A percentile compares a stretch with the other conserved stretches of the same genome.
These are phyloP conservation scores for Stenodera caucasica DNA, from an alignment of 2,888 invertebrate genomes.

Conservation along the genomic window DNA sequence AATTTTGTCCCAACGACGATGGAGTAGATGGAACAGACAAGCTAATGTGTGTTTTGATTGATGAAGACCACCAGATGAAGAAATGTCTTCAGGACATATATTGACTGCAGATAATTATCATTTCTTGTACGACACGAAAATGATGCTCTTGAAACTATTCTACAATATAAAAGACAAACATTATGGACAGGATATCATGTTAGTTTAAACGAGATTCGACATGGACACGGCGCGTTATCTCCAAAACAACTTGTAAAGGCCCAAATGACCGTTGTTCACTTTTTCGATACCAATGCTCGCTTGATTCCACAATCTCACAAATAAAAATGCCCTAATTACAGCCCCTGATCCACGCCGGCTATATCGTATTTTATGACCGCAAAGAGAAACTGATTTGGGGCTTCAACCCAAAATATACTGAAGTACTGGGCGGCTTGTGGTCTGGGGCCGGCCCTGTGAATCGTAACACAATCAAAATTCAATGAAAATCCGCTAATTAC, in stretches of 20 bases:
- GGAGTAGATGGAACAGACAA: slow-evolving; percentile 41
- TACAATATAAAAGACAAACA: too few species aligned
- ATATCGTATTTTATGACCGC: too few species aligned
- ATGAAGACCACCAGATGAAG: slow-evolving; percentile 56
- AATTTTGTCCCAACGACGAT: slow-evolving; percentile 42
- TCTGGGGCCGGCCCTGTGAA: too few species aligned
- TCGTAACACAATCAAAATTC: too few species aligned
- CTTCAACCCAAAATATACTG: too few species aligned
- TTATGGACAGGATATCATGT: slow-evolving; percentile 16
- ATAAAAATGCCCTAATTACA: too few species aligned
- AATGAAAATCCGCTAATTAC: too few species aligned
- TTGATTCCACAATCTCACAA: too few species aligned
- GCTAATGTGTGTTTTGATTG: slow-evolving; percentile 53
- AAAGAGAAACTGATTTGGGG: too few species aligned
- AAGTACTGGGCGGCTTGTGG: too few species aligned
- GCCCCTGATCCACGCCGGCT: too few species aligned
- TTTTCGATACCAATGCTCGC: too few species aligned
- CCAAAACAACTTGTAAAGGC: slow-evolving; percentile 29
- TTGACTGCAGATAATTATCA: slow-evolving; percentile 53
- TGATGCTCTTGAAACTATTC: slow-evolving; percentile 16
- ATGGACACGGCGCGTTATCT: slow-evolving; percentile 38
- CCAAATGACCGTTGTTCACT: slow-evolving; percentile 20
- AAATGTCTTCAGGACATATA: slow-evolving; percentile 53
- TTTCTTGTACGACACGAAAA: slow-evolving; percentile 16
- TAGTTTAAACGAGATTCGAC: slow-evolving; percentile 38